Evolutionary conservation across 2,888 invertebrate species (phyloP).

Genomic region (Matsumyia berberina): DNA sequence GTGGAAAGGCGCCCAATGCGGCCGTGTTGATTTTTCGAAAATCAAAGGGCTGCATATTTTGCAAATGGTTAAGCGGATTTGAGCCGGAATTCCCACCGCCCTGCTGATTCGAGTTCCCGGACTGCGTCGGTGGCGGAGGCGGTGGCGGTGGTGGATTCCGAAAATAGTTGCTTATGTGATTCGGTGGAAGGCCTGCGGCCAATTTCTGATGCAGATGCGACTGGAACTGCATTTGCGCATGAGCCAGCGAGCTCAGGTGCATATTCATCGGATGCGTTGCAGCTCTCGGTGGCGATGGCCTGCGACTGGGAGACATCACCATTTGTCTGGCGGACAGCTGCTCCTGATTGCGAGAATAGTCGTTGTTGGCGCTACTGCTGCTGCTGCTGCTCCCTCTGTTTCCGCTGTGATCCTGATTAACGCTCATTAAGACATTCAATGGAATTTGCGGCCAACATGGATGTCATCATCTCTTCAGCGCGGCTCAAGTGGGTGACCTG

Average conservation of each 20-base stretch:
- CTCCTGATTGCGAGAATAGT: slow-evolving; percentile 64
- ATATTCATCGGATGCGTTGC: slow-evolving; percentile 84
- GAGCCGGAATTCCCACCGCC: slow-evolving; percentile 79
- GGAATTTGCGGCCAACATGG: slow-evolving; percentile 51
- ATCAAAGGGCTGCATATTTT: slow-evolving; percentile 98
- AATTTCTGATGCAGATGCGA: slow-evolving; percentile 84
- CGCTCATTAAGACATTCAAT: slow-evolving; percentile 76
- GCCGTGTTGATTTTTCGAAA: slow-evolving; percentile 89
- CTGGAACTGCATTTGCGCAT: slow-evolving; percentile 83
- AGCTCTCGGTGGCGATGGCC: slow-evolving; percentile 87
- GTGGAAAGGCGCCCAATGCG: slow-evolving; percentile 85
- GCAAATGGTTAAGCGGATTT: slow-evolving; percentile 93
- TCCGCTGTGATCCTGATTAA: slow-evolving; percentile 77
- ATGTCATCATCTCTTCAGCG: slow-evolving; percentile 62
- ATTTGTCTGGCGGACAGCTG: slow-evolving; percentile 78
- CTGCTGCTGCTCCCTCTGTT: slow-evolving; percentile 75
- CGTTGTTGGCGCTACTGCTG: slow-evolving; percentile 77
- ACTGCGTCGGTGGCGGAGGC: slow-evolving; percentile 78
- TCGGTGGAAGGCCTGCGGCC: slow-evolving; percentile 80
- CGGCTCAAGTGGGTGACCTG: slow-evolving; percentile 68
- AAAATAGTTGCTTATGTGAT: slow-evolving; percentile 79
- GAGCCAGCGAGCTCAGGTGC: slow-evolving; percentile 83
- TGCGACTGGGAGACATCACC: slow-evolving; percentile 89
- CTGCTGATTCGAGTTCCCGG: slow-evolving; percentile 78
- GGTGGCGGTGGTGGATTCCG: slow-evolving; percentile 82